Base-by-base conservation (phyloP, 2,888 invertebrate genomes). In the Lasioglossum oenotherae region DNA sequence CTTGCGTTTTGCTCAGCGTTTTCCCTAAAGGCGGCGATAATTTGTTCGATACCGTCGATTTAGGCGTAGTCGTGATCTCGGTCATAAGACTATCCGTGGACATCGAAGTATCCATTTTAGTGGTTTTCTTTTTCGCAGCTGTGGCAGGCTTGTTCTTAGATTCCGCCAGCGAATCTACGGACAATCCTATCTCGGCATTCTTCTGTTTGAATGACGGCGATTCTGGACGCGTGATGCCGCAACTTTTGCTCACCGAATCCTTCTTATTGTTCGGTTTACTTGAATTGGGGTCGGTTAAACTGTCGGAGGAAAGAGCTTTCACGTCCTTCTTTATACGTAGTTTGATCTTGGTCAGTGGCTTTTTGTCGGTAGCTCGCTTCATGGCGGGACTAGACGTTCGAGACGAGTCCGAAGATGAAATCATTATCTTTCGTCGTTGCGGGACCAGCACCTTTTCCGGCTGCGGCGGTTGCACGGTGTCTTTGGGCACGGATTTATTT, bases 371-470 rank as follows among this genome's bases (percentile, higher is more conserved):
- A 0, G 95, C 95, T 71, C 96, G 95, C 87, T 95, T 95, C 93
- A 96, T 96, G 3, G 97, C 96, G 1, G 97, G 97, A 91, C 97
- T 97, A 2, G 97, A 97, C 85, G 97, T 97, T 19, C 97, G 96
- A 0, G 97, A 97, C 0, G 97, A 97, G 90, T 97, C 97, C 74
- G 96, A 97, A 0, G 96, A 97, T 0, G 96, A 96, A 27, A 96
- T 95, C 93, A 96, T 95, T 87, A 96, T 96, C 67, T 96, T 95
- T 35, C 95, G 93, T 35, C 96, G 92, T 80, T 96, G 96, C 49
- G 95, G 95, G 3, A 94, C 88, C 35, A 94, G 90, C 27, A 94
- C 90, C 71, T 94, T 93, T 14, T 95, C 94, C 35, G 89, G 93
- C 67, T 87, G 90, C 6, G 78, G 80, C 78, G 90, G 91, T 1